Evolutionary conservation across 2,113 vertebrate species (phyloP).

Genomic region (Pterocles burchelli): DNA sequence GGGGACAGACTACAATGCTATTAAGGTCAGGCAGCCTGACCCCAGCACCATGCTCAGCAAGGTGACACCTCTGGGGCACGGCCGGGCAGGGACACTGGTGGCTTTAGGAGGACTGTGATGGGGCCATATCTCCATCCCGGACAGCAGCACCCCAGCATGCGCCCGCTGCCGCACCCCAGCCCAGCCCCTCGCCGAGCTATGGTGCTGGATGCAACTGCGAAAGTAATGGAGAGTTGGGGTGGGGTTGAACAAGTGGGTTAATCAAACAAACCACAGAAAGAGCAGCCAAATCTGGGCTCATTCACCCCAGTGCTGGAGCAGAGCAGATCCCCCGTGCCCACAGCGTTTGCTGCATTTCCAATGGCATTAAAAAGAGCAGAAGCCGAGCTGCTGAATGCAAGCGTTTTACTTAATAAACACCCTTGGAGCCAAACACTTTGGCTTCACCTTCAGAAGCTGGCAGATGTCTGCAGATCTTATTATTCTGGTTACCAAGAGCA

Average conservation of each 20-base stretch:
- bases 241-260: not conserved
- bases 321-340: not conserved
- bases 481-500: slow-evolving; percentile 53
- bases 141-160: not conserved
- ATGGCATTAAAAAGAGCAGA: not conserved
- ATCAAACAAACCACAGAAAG: not conserved
- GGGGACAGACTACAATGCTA: not conserved
- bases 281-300: not conserved
- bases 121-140: not conserved
- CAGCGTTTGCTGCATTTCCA: not conserved
- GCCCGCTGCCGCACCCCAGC: not conserved
- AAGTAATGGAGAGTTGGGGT: not conserved
- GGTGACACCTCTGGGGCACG: not conserved
- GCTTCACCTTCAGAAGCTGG: slow-evolving; percentile 35
- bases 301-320: rapidly evolving
- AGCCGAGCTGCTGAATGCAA: not conserved
- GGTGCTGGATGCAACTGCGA: rapidly evolving
- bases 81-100: not conserved
- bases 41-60: not conserved
- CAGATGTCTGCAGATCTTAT: slow-evolving; percentile 47
- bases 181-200: not conserved
- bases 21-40: not conserved
- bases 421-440: not conserved
- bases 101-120: rapidly evolving
- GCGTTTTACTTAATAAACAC: not conserved